Evolutionary conservation across 2,888 invertebrate genomes (phyloP), one percentile per base, ranked within the genome.

Genomic region (Heliothis peltigera): DNA sequence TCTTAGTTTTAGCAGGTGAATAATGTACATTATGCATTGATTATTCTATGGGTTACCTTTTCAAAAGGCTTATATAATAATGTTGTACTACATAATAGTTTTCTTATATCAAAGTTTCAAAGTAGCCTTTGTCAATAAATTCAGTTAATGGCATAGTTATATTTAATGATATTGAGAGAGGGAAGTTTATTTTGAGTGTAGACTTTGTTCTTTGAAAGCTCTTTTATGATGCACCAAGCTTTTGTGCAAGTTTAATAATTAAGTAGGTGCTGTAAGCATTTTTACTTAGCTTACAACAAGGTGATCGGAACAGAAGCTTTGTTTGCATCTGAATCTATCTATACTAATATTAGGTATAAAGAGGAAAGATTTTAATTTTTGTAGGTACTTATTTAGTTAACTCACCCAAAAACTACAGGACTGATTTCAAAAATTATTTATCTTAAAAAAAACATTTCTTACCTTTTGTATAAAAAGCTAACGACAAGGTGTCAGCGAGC

Each of bases 121-220:
- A 28, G 28, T 28, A 15, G 35, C 15, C 35, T 35, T 35, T 35
- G 35, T 28, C 28, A 35, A 35, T 15, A 35, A 35, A 35, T 4
- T 15, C 12, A 35, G 12, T 15, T 15, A 35, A 35, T 35, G 15
- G 0, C 15, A 1, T 35, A 15, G 4, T 15, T 35, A 35, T 15
- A 35, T 15, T 35, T 35, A 4, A 35, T 35, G 18, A 48, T n/a
- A 47, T 7, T n/a, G 8, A 28, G 39, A 58, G n/a, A 4, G n/a
- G 22, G 2, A 46, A 15, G 17, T 39, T 39, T 28, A 25, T 56
- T 47, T 42, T 15, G 10, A 47, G 12, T 1, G 18, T 7, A 12
- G 15, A 22, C 15, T 68, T 64, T 58, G 59, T 48, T 48, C 42
- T 32, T 21, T 19, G 19, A 10, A 22, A 18, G 7, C 47, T 67